Percentiles rank a stretch among this genome's conserved stretches.
phyloP scores from a whole-genome alignment of 2,113 vertebrate species.

The Dendropsophus ebraccatus region DNA sequence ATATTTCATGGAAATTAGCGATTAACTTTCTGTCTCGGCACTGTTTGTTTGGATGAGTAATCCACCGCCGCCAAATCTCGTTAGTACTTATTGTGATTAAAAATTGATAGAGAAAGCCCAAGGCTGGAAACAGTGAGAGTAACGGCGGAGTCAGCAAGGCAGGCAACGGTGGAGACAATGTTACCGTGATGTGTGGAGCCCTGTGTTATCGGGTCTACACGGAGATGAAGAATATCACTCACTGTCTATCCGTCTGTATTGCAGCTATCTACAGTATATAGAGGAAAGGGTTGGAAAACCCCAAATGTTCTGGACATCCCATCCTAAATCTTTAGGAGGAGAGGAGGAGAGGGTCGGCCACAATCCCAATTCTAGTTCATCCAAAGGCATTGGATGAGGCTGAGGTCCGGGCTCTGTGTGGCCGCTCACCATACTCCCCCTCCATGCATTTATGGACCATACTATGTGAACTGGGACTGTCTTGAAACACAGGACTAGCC shows the following conservation, averaged over 20 bases:
- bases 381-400: too few species aligned
- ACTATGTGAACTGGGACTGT: too few species aligned
- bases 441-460: too few species aligned
- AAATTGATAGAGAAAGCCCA: constrained; percentile 46
- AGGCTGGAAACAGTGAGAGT: constrained; percentile 32
- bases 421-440: too few species aligned
- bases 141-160: not conserved
- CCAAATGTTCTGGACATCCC: too few species aligned
- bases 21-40: constrained; percentile 3
- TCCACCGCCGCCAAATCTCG: constrained; percentile 43
- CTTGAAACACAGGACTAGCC: too few species aligned
- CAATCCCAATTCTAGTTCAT: too few species aligned
- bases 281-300: too few species aligned
- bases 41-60: constrained; percentile 54
- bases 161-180: not conserved
- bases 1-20: constrained; percentile 10
- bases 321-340: too few species aligned
- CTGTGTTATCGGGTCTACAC: not conserved
- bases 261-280: not conserved
- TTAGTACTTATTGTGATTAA: constrained; percentile 57
- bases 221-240: too few species aligned
- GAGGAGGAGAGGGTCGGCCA: too few species aligned
- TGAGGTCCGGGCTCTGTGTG: too few species aligned
- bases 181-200: not conserved
- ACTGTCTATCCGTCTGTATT: not conserved